These are phyloP conservation scores for Lypha dubia DNA, from an alignment of 2,888 invertebrate species.

Conservation along the genomic window DNA sequence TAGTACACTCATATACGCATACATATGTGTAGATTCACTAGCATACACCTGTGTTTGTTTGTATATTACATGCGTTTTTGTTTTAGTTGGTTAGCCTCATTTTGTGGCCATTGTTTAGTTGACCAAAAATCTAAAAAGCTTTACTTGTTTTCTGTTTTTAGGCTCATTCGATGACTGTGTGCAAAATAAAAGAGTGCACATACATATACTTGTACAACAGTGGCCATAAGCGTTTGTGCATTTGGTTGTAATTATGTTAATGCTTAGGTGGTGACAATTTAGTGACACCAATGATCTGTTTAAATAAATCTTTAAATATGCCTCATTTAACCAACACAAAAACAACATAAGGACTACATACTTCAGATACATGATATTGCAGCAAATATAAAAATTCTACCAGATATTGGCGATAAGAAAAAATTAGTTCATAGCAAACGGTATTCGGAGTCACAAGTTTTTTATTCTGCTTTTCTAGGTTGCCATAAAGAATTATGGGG, in stretches of 20 bases:
- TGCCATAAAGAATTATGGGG: no score
- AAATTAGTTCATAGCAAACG: constrained; percentile 1
- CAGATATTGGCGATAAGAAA: constrained; percentile 28
- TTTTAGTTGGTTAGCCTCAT: constrained; percentile 71
- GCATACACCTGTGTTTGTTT: neutral
- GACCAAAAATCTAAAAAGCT: constrained; percentile 72
- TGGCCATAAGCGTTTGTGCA: constrained; percentile 59
- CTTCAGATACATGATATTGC: neutral
- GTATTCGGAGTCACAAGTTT: neutral
- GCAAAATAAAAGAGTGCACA: neutral
- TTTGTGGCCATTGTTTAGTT: constrained; percentile 72
- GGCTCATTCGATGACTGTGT: constrained; percentile 24
- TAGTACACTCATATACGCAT: neutral
- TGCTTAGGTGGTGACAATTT: constrained; percentile 78
- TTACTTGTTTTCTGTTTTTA: constrained; percentile 63
- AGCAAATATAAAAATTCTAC: constrained; percentile 5
- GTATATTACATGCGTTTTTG: constrained; percentile 54
- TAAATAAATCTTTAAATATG: constrained; percentile 74
- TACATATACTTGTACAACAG: constrained; percentile 5
- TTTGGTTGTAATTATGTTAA: constrained; percentile 78
- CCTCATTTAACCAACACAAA: constrained; percentile 66
- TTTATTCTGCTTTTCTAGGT: neutral
- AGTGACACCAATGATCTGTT: constrained; percentile 74
- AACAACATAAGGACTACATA: constrained; percentile 26
- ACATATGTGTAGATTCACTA: neutral